Base-by-base conservation (phyloP, 2,797 vertebrate genomes). In the Myripristis jacobus region DNA sequence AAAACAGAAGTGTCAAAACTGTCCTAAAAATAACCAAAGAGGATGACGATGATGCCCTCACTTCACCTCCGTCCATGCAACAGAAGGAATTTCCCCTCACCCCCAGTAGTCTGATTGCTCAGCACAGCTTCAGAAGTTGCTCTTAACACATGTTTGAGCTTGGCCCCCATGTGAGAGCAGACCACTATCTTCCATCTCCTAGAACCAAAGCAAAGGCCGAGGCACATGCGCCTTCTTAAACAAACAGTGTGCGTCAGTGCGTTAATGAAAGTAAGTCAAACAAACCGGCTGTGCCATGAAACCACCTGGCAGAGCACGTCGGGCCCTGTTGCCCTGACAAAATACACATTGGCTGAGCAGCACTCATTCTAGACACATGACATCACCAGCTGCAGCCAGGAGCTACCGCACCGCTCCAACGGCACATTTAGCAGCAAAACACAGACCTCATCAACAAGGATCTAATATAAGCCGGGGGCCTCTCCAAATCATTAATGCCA, bases 191-290 rank as follows among this genome's bases (percentile, higher is more conserved):
- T 73, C 81, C 67, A 81, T 84, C 82, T 34, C 31, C 54, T 29
- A 8, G 51, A 79, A 63, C 78, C 79, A 19, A 51, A 69, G 75
- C 72, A 16, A 65, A 66, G 72, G 69, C 10, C 12, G 27, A 15
- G 50, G 64, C 58, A 70, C 80, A 68, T 29, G 29, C 53, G 47
- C 70, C 79, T 72, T 70, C 77, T 81, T 89, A 63, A 77, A 83
- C 73, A 90, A 93, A 93, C 88, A 89, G 64, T 16, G 63, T 81
- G 75, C 77, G 67, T 90, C 88, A 86, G 73, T 34, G 80, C n/a
- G 5, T 70, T 64, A 86, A 80, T 88, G 84, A 88, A 84, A 90
- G 83, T 87, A 81, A 87, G 72, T 86, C 86, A 91, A 92, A 92
- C 90, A 89, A 84, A 86, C 82, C 18, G 80, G 61, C 80, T 52